A percentile compares a stretch with the other conserved stretches of the same genome.
phyloP scores from a whole-genome alignment of 1,140 invertebrate species.

The Monochamus saltuarius region DNA sequence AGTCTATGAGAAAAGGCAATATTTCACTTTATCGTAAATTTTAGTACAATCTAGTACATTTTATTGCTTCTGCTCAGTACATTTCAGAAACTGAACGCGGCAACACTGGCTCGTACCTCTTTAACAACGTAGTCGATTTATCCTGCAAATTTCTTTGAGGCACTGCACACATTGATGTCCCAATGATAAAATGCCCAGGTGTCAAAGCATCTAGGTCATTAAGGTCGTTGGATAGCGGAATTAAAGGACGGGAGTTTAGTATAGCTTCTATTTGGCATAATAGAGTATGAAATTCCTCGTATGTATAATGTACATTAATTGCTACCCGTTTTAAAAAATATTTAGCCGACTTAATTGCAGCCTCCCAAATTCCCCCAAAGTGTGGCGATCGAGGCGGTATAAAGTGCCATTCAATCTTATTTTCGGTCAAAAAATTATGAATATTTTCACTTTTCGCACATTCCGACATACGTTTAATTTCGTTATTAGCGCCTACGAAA shows the following conservation, averaged over 20 bases:
- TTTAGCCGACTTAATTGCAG: slow-evolving; percentile 29
- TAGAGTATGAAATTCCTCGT: slow-evolving; percentile 15
- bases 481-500: slow-evolving; percentile 30
- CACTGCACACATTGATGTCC: not conserved
- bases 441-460: not conserved
- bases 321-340: slow-evolving; percentile 19
- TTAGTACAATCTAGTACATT: too few species aligned
- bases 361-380: slow-evolving; percentile 50
- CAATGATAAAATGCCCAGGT: not conserved
- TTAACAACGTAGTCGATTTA: not conserved
- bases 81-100: too few species aligned
- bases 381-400: slow-evolving; percentile 46
- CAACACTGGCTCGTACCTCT: too few species aligned
- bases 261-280: not conserved
- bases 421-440: not conserved
- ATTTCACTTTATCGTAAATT: too few species aligned
- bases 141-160: not conserved
- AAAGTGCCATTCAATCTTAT: slow-evolving; percentile 47
- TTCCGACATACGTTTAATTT: not conserved
- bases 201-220: not conserved
- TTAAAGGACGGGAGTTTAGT: slow-evolving; percentile 15
- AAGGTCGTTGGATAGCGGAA: not conserved
- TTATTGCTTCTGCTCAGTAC: too few species aligned
- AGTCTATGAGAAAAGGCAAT: too few species aligned
- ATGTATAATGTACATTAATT: not conserved